These are phyloP conservation scores for Holcopasites calliopsidis DNA, from an alignment of 1,140 invertebrate genomes.

Conservation along the genomic window DNA sequence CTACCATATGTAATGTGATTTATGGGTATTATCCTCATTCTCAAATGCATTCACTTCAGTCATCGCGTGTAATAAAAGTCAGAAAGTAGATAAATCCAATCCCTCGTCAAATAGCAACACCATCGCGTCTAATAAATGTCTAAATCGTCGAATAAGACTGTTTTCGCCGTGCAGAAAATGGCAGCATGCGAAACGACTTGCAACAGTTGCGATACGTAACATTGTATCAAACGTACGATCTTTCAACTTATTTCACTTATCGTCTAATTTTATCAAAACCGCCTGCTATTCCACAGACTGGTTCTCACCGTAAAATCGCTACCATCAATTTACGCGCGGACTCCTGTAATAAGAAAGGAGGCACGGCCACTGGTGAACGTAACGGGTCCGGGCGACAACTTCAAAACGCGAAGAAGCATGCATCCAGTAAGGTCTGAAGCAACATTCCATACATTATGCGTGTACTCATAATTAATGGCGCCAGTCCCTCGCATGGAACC, in stretches of 20 bases:
- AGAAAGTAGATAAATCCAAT: neutral
- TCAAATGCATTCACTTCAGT: too few relatives aligned
- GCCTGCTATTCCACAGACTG: neutral
- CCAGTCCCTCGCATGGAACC: conserved; percentile 22
- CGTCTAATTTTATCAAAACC: conserved; percentile 13
- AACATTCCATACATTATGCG: conserved; percentile 33
- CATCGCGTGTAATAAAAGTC: too few relatives aligned
- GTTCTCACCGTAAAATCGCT: conserved; percentile 11
- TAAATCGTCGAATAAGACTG: neutral
- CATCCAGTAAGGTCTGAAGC: neutral
- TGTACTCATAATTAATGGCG: conserved; percentile 39
- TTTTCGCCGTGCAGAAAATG: neutral
- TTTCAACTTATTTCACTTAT: neutral
- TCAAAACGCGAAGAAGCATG: neutral
- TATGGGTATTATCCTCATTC: too few relatives aligned
- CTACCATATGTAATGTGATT: too few relatives aligned
- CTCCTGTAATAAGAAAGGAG: neutral
- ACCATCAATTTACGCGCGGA: neutral
- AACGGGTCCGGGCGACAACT: neutral
- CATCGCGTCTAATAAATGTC: neutral
- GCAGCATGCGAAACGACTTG: neutral
- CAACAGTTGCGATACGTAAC: neutral
- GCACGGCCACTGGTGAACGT: neutral
- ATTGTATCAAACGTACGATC: neutral
- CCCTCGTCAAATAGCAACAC: neutral